phyloP scores from a whole-genome alignment of 2,888 invertebrate species.

The Ornithoptera alexandrae region DNA sequence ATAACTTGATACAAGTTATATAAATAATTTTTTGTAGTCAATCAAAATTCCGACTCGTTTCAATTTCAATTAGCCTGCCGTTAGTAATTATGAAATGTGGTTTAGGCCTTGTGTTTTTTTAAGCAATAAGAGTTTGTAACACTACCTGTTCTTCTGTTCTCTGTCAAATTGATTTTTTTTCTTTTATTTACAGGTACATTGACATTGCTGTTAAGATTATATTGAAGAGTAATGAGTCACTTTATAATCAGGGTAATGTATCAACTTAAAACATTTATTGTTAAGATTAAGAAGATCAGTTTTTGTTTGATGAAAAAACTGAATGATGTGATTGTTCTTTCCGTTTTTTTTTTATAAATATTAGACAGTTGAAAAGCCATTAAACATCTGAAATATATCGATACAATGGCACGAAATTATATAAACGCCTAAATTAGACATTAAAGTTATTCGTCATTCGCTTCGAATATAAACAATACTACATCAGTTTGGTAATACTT shows the following conservation, averaged over 20 bases:
- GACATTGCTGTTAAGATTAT: slow-evolving; percentile 20
- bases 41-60: slow-evolving; percentile 4
- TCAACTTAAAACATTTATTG: not conserved
- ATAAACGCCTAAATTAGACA: slow-evolving; percentile 14
- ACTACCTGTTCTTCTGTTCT: not conserved
- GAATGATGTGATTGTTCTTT: not conserved
- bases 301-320: not conserved
- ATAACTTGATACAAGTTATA: not conserved
- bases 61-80: not conserved
- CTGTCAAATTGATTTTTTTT: not conserved
- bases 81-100: not conserved
- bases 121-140: no score
- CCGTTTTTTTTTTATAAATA: not conserved
- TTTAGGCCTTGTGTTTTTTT: not conserved
- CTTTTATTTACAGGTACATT: slow-evolving; percentile 35
- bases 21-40: not conserved
- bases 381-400: not conserved
- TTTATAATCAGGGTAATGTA: slow-evolving; percentile 27
- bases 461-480: slow-evolving; percentile 24
- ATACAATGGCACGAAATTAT: not conserved
- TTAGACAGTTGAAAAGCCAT: not conserved
- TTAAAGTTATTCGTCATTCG: slow-evolving; percentile 18
- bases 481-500: slow-evolving; percentile 39
- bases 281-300: not conserved
- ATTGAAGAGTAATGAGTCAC: slow-evolving; percentile 24